A percentile compares a stretch with the other conserved stretches of the same genome.
phyloP scores from a whole-genome alignment of 2,888 invertebrate genomes.

The Iselma pallidipennis region DNA sequence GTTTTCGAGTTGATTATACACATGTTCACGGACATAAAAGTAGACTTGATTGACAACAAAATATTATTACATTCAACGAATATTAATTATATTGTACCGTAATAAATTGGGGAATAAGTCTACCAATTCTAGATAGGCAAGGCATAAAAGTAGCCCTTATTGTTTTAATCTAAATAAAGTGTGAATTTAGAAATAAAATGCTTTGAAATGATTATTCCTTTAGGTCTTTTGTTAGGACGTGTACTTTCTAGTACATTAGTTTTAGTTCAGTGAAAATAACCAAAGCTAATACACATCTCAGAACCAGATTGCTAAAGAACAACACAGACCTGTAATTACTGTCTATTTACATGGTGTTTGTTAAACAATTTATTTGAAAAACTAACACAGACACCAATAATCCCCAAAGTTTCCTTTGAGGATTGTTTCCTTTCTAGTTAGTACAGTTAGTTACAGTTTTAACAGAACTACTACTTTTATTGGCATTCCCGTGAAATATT shows the following conservation, averaged over 20 bases:
- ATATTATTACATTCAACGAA: too few relatives aligned
- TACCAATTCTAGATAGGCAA: too few relatives aligned
- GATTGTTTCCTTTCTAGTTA: background rate
- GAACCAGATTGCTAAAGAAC: conserved; percentile 30
- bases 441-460: too few relatives aligned
- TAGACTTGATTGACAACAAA: background rate
- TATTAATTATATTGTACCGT: too few relatives aligned
- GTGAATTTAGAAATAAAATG: too few relatives aligned
- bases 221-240: conserved; percentile 13
- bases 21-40: background rate
- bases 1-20: background rate
- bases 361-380: conserved; percentile 32
- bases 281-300: conserved; percentile 8
- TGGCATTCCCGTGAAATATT: conserved; percentile 17
- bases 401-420: conserved; percentile 19
- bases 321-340: conserved; percentile 31
- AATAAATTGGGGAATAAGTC: too few relatives aligned
- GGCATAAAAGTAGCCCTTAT: background rate
- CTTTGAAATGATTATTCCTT: conserved; percentile 18
- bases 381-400: conserved; percentile 30
- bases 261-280: conserved; percentile 18
- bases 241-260: conserved; percentile 24
- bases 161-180: background rate
- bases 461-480: conserved; percentile 10
- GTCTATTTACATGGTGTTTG: conserved; percentile 32